These are phyloP conservation scores for Anadara kagoshimensis DNA, from an alignment of 1,140 invertebrate species.

Conservation along the genomic window DNA sequence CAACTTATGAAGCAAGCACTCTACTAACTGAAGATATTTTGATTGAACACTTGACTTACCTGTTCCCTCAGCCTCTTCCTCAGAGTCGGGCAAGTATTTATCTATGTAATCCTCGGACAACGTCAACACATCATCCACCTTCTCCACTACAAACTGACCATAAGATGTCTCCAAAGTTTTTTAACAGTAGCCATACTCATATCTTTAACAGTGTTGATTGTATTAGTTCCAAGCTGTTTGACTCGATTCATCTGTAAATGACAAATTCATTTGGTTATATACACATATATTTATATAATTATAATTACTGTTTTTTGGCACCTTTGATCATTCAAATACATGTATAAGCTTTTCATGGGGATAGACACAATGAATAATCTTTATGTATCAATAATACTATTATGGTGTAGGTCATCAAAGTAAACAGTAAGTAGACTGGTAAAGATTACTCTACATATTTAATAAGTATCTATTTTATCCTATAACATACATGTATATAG, in stretches of 20 bases:
- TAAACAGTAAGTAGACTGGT: too few relatives aligned
- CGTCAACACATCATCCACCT: conserved; percentile 49
- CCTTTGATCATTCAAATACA: too few relatives aligned
- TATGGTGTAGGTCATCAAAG: too few relatives aligned
- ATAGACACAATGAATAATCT: too few relatives aligned
- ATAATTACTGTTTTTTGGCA: neutral
- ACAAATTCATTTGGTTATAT: neutral
- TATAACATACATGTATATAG: too few relatives aligned
- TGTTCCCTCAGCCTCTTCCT: conserved; percentile 36
- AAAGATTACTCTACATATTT: too few relatives aligned
- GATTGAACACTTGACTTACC: neutral
- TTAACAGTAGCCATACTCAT: conserved; percentile 40
- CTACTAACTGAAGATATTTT: neutral
- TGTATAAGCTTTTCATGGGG: too few relatives aligned
- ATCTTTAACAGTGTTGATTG: conserved; percentile 48
- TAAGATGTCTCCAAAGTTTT: conserved; percentile 51
- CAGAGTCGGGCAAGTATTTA: conserved; percentile 55
- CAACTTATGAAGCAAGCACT: too few relatives aligned
- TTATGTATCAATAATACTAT: too few relatives aligned
- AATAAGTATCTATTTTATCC: too few relatives aligned
- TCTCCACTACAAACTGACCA: conserved; percentile 51
- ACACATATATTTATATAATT: neutral
- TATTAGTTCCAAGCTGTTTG: conserved; percentile 34
- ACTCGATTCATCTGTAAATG: conserved; percentile 35
- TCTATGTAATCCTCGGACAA: conserved; percentile 57